Evolutionary conservation across 2,113 vertebrate genomes (phyloP).

Genomic region (Thermophis baileyi): DNA sequence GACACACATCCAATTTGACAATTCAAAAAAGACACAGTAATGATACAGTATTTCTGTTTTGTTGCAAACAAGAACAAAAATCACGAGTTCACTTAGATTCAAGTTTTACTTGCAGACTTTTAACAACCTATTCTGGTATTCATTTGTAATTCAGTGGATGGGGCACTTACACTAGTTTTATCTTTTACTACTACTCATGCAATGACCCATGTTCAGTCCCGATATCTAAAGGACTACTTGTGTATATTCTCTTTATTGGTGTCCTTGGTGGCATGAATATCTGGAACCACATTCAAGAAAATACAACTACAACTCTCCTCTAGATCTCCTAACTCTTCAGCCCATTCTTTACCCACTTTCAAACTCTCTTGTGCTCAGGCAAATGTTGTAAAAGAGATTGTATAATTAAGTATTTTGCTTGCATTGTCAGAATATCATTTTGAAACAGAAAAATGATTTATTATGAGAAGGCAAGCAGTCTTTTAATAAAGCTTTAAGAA

Average conservation of each 20-base stretch:
- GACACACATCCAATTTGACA: neutral
- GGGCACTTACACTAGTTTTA: neutral
- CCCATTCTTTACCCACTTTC: neutral
- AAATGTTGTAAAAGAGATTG: constrained; percentile 25
- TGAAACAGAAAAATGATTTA: constrained; percentile 70
- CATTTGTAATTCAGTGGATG: neutral
- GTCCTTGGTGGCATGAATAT: neutral
- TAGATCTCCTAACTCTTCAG: neutral
- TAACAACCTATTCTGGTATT: neutral
- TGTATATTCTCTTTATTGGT: neutral
- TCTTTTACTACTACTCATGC: neutral
- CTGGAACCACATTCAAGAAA: neutral
- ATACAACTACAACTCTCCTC: neutral
- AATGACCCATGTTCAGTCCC: neutral
- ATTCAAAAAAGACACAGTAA: neutral
- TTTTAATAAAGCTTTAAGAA: constrained; percentile 66
- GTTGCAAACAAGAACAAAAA: neutral
- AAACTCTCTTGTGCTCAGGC: neutral
- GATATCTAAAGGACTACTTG: neutral
- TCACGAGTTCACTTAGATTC: neutral
- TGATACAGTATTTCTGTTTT: neutral
- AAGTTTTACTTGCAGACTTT: neutral
- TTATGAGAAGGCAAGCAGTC: constrained; percentile 56
- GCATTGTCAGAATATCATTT: constrained; percentile 63
- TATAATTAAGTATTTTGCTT: constrained; percentile 68